Evolutionary conservation across 2,797 vertebrate species (phyloP), one percentile per base, ranked within the genome.

Genomic region (Oryzias sinensis): DNA sequence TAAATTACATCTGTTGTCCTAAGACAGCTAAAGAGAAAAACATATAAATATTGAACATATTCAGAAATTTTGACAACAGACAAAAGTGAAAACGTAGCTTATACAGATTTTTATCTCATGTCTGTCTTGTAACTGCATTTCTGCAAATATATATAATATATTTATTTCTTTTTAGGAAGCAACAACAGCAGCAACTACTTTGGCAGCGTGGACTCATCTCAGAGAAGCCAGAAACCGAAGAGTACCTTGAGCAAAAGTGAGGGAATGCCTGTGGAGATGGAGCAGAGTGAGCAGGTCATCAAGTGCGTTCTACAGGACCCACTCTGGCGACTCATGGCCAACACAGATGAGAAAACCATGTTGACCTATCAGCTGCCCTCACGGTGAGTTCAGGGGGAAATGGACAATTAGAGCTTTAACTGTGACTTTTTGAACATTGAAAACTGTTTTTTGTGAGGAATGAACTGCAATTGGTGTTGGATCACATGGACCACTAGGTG

Each of bases 341-440:
- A 94, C 66, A 64, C 91, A 0, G 92, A 96, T 49, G 87, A 94
- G 59, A 82, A 90, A 1, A 69, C 94, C 68, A 94, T 94, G 94
- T 95, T 96, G 95, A 95, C 91, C 1, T 98, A 97, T 84, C 94
- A 96, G 91, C 77, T 97, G 69, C 95, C 96, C 5, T 84, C 89
- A n/a, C 80, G 91, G 95, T 98, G 91, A 95, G 87, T 76, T 2
- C 46, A 14, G 57, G 54, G 52, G 76, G 50, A 18, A 20, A 14
- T 49, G 42, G 55, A 0, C 29, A 14, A 16, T 14, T 48, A 13
- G 14, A 59, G 40, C 60, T 40, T 41, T 54, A 29, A 27, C 14
- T 6, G 1, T 20, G 49, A n/a, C 22, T 43, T 20, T 22, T 22
- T 22, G 20, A 22, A 22, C 3, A 22, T 22, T 11, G 13, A 33